Evolutionary conservation across 2,113 vertebrate species (phyloP), one percentile per base, ranked within the genome.

Genomic region (Strix aluco): DNA sequence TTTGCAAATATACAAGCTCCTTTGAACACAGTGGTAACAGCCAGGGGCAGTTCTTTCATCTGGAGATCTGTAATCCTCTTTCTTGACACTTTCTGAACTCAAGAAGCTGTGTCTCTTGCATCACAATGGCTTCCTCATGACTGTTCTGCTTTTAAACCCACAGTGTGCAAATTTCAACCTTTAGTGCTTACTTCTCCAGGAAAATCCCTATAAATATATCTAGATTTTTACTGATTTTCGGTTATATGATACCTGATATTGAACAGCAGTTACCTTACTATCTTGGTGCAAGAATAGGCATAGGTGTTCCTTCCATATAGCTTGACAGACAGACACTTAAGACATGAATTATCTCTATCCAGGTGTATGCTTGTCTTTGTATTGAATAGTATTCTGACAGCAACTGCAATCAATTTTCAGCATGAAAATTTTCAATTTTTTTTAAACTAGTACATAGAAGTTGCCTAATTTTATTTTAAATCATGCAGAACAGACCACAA

Each of bases 51-150:
- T 4, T 69, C 34, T 72, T 93, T 55, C 26, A 22, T 40, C 26
- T 4, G 1, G 19, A 72, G 22, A 30, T 80, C 71, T 52, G 7
- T 40, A 72, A 20, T 59, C 17, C 40, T 82, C 23, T 22, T 30
- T 87, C 23, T 85, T 46, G 82, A 13, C 6, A 21, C 10, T 46
- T 90, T 72, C 34, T 69, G 74, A 74, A 73, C 12, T 38, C 11
- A 38, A 69, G 44, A 55, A 52, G 26, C 7, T 46, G 5, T 36
- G 3, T 69, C 30, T 66, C 3, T 1, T 15, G 4, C 3, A 0
- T 90, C 40, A 62, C 0, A 0, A 20, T n/a, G 40, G 10, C 2
- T 46, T 94, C 32, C 40, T 85, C 30, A 3, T 27, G 40, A 29
- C 30, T 63, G 3, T n/a, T 67, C 34, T 71, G 13, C 7, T 79